A percentile compares a stretch with the other conserved stretches of the same genome.
Conservation (phyloP, 2,797 vertebrate genomes). For the Phataginus tetradactyla region DNA sequence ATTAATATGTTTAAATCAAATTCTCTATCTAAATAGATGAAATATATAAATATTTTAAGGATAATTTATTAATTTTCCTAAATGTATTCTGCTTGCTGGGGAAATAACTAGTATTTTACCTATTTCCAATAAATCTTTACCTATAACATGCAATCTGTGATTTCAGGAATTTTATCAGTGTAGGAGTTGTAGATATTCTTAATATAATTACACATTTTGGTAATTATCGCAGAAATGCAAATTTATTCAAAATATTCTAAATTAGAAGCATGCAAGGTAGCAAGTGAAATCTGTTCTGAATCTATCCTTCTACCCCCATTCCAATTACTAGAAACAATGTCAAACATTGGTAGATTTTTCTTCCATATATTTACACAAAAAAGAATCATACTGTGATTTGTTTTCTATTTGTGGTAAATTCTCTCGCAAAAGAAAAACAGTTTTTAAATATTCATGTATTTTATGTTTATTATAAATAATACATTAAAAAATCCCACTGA, state of each 20-base stretch:
- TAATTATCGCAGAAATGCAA: neutral
- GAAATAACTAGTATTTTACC: neutral
- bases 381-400: neutral
- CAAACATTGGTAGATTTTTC: neutral
- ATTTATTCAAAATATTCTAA: neutral
- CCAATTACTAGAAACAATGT: neutral
- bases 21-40: neutral
- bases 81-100: neutral
- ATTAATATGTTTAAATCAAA: neutral
- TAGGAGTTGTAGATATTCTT: neutral
- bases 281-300: neutral
- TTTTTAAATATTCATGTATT: neutral
- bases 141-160: neutral
- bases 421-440: neutral
- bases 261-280: neutral
- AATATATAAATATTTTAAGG: neutral
- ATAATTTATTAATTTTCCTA: neutral
- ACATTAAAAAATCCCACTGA: neutral
- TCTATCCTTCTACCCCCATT: neutral
- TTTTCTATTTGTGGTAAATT: neutral
- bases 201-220: neutral
- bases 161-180: neutral
- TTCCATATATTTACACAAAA: neutral
- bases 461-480: neutral
- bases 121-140: neutral